Conservation (phyloP, 1,140 invertebrate genomes). For the Ectropis grisescens region DNA sequence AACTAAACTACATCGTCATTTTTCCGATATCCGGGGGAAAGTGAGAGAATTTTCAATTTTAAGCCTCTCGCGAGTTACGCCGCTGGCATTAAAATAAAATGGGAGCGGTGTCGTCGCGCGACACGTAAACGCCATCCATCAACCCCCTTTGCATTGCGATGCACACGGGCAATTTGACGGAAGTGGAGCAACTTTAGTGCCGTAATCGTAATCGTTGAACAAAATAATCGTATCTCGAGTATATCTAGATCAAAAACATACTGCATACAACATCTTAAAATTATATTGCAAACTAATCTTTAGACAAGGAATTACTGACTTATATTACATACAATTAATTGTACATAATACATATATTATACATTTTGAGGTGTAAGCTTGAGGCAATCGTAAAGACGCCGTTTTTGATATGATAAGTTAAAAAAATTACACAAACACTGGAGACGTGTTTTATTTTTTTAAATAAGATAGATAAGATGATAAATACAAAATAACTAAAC, state of each 20-base stretch:
- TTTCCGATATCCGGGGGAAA: constrained; percentile 27
- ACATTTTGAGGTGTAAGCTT: too few species aligned
- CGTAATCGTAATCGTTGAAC: not conserved
- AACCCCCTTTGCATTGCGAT: constrained; percentile 23
- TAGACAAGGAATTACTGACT: too few species aligned
- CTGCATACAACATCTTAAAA: not conserved
- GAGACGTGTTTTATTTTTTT: too few species aligned
- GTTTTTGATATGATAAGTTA: too few species aligned
- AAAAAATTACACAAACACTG: too few species aligned
- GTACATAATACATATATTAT: too few species aligned
- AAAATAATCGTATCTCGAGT: not conserved
- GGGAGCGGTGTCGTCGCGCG: constrained; percentile 35
- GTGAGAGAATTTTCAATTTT: constrained; percentile 63
- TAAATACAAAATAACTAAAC: too few species aligned
- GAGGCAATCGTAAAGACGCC: too few species aligned
- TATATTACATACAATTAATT: too few species aligned
- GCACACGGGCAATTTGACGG: constrained; percentile 7
- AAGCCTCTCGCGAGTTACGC: constrained; percentile 30
- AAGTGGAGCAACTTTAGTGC: constrained; percentile 2
- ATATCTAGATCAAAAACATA: not conserved
- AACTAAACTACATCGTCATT: too few species aligned
- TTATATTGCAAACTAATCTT: not conserved
- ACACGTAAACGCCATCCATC: constrained; percentile 64
- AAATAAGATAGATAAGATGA: too few species aligned
- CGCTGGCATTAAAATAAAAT: constrained; percentile 59